These are phyloP conservation scores for Hypotaenidia philippensis DNA, from an alignment of 2,797 vertebrate genomes.

Conservation along the genomic window DNA sequence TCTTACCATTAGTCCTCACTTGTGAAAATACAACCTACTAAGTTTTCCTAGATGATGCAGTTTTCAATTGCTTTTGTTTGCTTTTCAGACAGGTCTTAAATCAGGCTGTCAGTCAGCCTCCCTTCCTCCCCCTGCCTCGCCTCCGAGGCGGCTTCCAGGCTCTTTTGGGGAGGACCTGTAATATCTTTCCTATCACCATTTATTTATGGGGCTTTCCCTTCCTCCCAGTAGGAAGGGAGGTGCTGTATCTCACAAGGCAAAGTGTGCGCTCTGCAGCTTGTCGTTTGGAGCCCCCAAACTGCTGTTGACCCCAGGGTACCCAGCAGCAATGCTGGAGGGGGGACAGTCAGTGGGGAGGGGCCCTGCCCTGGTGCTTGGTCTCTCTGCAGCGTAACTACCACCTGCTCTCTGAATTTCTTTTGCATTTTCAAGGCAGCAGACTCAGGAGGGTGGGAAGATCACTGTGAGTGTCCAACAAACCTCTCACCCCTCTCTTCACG, in stretches of 20 bases:
- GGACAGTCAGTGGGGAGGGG: background rate
- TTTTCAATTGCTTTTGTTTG: constrained; percentile 72
- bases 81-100: constrained; percentile 71
- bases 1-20: constrained; percentile 71
- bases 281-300: accelerated
- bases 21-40: constrained; percentile 75
- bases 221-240: background rate
- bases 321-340: accelerated
- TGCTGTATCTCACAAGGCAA: accelerated
- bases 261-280: background rate
- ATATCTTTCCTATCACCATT: background rate
- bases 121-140: background rate
- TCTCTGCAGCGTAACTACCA: accelerated
- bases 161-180: background rate
- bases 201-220: constrained; percentile 30
- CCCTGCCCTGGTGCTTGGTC: accelerated
- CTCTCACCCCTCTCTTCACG: background rate
- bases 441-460: background rate
- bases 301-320: accelerated
- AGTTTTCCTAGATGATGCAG: constrained; percentile 67
- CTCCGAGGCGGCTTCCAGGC: constrained; percentile 16
- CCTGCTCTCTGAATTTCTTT: background rate
- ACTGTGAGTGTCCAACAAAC: accelerated
- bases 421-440: accelerated
- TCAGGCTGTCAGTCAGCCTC: constrained; percentile 54